Percentiles rank a stretch among this genome's conserved stretches.
These are phyloP conservation scores for Parascotia fuliginaria DNA, from an alignment of 2,888 invertebrate species.

Conservation along the genomic window DNA sequence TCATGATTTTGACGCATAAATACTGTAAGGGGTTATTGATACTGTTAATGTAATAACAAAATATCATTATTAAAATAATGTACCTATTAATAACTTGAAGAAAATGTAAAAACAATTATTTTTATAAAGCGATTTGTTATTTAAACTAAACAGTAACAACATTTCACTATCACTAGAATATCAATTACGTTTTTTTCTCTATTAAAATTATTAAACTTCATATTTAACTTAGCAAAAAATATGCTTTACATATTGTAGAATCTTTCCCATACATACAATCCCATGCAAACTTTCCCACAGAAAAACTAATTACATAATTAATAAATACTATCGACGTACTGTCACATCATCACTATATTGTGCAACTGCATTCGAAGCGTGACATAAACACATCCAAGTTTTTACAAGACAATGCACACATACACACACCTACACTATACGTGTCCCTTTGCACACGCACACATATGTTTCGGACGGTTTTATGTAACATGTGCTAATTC, in stretches of 20 bases:
- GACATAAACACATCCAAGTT: slow-evolving; percentile 57
- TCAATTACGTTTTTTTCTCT: too few species aligned
- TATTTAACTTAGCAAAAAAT: too few species aligned
- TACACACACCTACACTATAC: slow-evolving; percentile 6
- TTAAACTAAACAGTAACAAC: too few species aligned
- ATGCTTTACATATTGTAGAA: neutral
- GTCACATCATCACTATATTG: slow-evolving; percentile 60
- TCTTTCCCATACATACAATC: neutral
- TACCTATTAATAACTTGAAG: too few species aligned
- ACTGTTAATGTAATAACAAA: too few species aligned
- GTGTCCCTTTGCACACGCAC: slow-evolving; percentile 10
- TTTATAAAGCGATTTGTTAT: too few species aligned
- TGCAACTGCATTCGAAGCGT: slow-evolving; percentile 67
- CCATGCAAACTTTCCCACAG: neutral
- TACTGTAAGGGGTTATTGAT: too few species aligned
- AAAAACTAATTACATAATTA: slow-evolving; percentile 1
- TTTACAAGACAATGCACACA: slow-evolving; percentile 38
- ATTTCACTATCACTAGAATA: too few species aligned
- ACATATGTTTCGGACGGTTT: slow-evolving; percentile 16
- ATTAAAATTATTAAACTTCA: too few species aligned
- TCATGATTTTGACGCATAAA: too few species aligned
- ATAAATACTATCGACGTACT: slow-evolving; percentile 15
- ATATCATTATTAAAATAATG: too few species aligned
- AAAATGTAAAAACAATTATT: too few species aligned
- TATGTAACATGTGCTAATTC: slow-evolving; percentile 46